phyloP scores from a whole-genome alignment of 2,113 vertebrate species.

The Cynopterus brachyotis region DNA sequence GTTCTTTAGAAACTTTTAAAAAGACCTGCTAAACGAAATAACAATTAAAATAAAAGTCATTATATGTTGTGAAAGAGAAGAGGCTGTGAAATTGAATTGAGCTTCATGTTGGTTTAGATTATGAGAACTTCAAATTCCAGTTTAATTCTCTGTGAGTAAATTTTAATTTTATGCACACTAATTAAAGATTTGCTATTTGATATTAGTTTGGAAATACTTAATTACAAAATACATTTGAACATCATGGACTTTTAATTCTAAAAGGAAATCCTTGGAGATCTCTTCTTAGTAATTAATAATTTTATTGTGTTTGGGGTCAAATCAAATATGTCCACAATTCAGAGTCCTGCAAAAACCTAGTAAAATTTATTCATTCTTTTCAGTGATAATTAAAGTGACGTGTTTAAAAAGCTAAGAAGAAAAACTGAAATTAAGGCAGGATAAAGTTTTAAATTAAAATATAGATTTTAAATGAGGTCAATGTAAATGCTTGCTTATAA shows the following conservation, averaged over 20 bases:
- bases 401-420: constrained; percentile 40
- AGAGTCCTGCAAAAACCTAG: constrained; percentile 32
- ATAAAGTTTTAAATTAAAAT: constrained; percentile 49
- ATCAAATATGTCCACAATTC: constrained; percentile 14
- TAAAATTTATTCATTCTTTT: constrained; percentile 32
- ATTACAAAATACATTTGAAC: constrained; percentile 49
- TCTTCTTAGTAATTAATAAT: constrained; percentile 53
- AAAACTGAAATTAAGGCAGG: constrained; percentile 16
- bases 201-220: constrained; percentile 58
- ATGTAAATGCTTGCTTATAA: background rate
- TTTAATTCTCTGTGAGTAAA: constrained; percentile 69
- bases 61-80: constrained; percentile 7
- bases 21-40: background rate
- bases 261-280: background rate
- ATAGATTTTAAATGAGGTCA: background rate
- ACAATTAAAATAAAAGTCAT: background rate
- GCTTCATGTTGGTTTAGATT: constrained; percentile 50
- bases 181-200: constrained; percentile 63
- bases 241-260: constrained; percentile 4
- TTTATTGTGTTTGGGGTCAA: constrained; percentile 57
- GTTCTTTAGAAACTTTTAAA: background rate
- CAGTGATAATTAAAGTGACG: constrained; percentile 36
- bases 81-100: constrained; percentile 29
- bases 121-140: constrained; percentile 63
- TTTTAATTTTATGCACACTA: constrained; percentile 67